Base-by-base conservation (phyloP, 2,888 invertebrate species). In the Agriopis marginaria region DNA sequence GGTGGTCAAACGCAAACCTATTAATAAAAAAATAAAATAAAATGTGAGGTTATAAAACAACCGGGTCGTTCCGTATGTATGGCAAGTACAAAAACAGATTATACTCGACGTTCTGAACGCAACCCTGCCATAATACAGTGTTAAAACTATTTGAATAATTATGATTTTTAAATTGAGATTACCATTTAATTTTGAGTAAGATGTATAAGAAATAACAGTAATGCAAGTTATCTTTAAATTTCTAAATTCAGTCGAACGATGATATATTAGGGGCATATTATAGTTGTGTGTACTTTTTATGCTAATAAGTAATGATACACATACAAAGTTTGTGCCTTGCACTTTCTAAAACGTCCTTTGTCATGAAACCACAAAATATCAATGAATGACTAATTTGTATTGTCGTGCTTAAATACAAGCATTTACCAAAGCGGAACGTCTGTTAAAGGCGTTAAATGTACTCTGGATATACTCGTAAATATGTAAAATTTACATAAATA, bases 311-410 rank as follows among this genome's bases (percentile, higher is more conserved):
- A 7, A 40, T 39, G n/a, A 54, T 54, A n/a, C 7, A 7, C n/a
- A n/a, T n/a, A 55, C 6, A 54, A 12, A 55, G 9, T 17, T 3
- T 42, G 40, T 17, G 55, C 42, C 42, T 42, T 17, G 7, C 55
- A 42, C 42, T 56, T 42, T 42, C 8, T 56, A 1, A 9, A 17
- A 14, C 12, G 5, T 51, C 17, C 50, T 51, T 42, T 61, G 61
- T 61, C 61, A 61, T 61, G 61, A 61, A 51, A 32, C 39, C n/a
- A 49, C 32, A 49, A 60, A 32, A 49, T 49, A 59, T 60, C 39
- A 39, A n/a, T 49, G n/a, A 49, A 39, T 32, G 59, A 60, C 55
- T 56, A 54, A n/a, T 59, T 32, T 12, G 32, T 60, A 60, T 49
- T 60, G 60, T 60, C 32, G 60, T 39, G 60, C 59, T 60, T 60